Conservation (phyloP, 2,113 vertebrate species). For the Gasterosteus nipponicus region DNA sequence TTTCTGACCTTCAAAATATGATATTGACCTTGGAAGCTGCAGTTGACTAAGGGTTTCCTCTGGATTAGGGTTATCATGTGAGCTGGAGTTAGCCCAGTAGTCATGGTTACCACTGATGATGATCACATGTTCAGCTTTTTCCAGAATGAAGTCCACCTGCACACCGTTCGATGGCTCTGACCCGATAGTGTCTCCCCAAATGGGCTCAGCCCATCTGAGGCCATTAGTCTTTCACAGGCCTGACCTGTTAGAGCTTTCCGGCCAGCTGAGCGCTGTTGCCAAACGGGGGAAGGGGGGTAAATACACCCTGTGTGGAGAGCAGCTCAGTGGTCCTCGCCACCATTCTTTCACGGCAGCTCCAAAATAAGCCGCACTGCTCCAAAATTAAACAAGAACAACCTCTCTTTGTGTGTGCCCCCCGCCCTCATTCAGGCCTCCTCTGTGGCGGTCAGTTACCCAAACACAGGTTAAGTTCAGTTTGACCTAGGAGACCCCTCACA, state of each 20-base stretch:
- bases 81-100: background rate
- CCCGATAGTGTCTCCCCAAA: background rate
- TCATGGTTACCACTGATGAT: background rate
- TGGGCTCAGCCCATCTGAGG: conserved; percentile 7
- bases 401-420: conserved; percentile 3
- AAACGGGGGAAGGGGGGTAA: conserved; percentile 18
- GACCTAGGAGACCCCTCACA: background rate
- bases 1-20: background rate
- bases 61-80: too few relatives aligned
- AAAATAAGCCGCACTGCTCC: conserved; percentile 59
- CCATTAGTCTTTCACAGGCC: conserved; percentile 29
- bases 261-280: conserved; percentile 49
- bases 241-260: conserved; percentile 33
- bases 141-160: background rate
- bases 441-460: conserved; percentile 1
- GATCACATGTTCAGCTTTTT: background rate
- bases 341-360: conserved; percentile 39
- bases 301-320: conserved; percentile 42
- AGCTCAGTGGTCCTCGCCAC: conserved; percentile 20
- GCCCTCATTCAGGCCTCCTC: background rate
- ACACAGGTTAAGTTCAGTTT: conserved; percentile 13
- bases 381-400: conserved; percentile 55
- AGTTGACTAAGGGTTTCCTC: background rate
- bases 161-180: background rate
- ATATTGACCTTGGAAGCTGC: background rate